These are phyloP conservation scores for Listronotus bonariensis DNA, from an alignment of 1,140 invertebrate genomes.

Conservation along the genomic window DNA sequence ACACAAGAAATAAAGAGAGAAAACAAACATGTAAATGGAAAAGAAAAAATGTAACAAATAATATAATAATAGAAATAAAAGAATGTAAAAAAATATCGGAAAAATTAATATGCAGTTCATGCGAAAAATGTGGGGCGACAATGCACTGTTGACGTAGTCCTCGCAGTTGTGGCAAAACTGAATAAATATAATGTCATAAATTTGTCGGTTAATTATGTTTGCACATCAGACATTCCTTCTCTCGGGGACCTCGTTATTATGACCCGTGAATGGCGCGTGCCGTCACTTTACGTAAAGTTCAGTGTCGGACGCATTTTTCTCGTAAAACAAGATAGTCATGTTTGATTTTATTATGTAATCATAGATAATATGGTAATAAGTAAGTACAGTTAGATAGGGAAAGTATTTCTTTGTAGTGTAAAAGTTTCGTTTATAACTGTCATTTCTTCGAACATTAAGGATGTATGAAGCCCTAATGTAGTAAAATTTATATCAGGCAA, in stretches of 20 bases:
- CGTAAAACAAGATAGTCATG: conserved; percentile 15
- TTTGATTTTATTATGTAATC: conserved; percentile 15
- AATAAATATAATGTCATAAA: conserved; percentile 20
- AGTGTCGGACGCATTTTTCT: conserved; percentile 26
- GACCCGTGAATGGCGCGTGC: conserved; percentile 27
- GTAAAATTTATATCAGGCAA: too few relatives aligned
- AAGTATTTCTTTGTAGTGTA: too few relatives aligned
- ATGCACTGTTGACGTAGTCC: conserved; percentile 1
- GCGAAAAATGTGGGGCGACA: background rate
- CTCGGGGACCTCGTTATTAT: conserved; percentile 22
- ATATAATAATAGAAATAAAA: too few relatives aligned
- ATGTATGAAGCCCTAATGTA: too few relatives aligned
- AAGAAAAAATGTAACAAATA: too few relatives aligned
- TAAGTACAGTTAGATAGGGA: too few relatives aligned
- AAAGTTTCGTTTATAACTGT: too few relatives aligned
- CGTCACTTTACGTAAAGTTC: conserved; percentile 24
- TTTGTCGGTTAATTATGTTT: conserved; percentile 28
- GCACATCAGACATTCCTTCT: conserved; percentile 27
- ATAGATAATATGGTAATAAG: conserved; percentile 16
- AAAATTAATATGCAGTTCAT: too few relatives aligned
- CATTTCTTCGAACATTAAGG: too few relatives aligned
- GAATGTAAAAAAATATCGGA: too few relatives aligned
- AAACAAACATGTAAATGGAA: too few relatives aligned
- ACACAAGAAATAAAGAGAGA: too few relatives aligned
- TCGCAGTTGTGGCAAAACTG: background rate